Base-by-base conservation (phyloP, 2,888 invertebrate genomes). In the Ametastegia equiseti region DNA sequence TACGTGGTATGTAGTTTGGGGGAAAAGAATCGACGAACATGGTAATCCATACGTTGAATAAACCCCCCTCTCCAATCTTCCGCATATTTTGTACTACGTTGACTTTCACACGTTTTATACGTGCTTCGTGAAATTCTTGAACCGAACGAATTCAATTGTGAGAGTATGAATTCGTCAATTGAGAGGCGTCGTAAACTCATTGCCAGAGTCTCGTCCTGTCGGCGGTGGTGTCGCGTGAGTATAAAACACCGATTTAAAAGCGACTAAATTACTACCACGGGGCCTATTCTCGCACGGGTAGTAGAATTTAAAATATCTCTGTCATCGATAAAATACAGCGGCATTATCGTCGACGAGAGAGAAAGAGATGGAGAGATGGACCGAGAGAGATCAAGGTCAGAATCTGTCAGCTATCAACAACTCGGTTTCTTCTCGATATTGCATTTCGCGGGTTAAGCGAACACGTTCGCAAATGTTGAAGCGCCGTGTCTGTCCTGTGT, bases 341-440 rank as follows among this genome's bases (percentile, higher is more conserved):
- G n/a, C n/a, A n/a, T n/a, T n/a, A n/a, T 11, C 69, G 33, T 33
- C 45, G 30, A 36, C 47, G 6, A 30, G 0, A n/a, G n/a, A n/a
- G n/a, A n/a, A n/a, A n/a, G n/a, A n/a, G n/a, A n/a, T n/a, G n/a
- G n/a, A n/a, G n/a, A n/a, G n/a, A n/a, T n/a, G n/a, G n/a, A n/a
- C n/a, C n/a, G n/a, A n/a, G n/a, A 33, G 0, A 15, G 54, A 75
- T 75, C 54, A 54, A 75, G 75, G 75, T 75, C 23, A 75, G 36
- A 36, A 75, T 54, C 54, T 54, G 36, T 13, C 27, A 47, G 11
- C 42, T 47, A 54, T 36, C 50, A 54, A 50, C n/a, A 11, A 13
- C 4, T 19, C 75, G 50, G 6, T 7, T 50, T 9, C 50, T 75
- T 36, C 23, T 45, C 27, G 15, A 65, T 19, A 39, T 65, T 19